Evolutionary conservation across 2,113 vertebrate species (phyloP), one percentile per base, ranked within the genome.

Genomic region (Accipiter virgatus): DNA sequence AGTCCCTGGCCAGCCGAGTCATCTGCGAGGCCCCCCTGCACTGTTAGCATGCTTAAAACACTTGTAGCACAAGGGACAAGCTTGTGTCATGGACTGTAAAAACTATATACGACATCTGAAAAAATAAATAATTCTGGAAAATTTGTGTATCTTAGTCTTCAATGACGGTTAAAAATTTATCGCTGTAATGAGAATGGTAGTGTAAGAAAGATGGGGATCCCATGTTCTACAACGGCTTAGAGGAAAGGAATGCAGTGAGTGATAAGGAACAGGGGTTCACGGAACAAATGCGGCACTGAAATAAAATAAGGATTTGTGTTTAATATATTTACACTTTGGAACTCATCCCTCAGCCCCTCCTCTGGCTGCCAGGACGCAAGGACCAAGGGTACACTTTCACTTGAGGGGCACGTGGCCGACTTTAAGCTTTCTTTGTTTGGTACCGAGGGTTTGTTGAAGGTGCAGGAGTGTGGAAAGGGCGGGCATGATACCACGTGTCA

Each of bases 371-470:
- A 42, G 71, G 32, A 65, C 6, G 2, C 40, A 52, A 42, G 13
- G 62, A 19, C 21, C 42, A 62, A 32, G 43, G 9, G 23, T 38
- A 27, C 22, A 7, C 13, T 34, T 72, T 23, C 17, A 42, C 42
- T n/a, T 12, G 20, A n/a, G 34, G 7, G 23, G 16, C 7, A 36
- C 10, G 1, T 1, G 7, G 71, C n/a, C 6, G 4, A 5, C 62
- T 23, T 56, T 10, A 65, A 16, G 50, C 7, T 20, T 38, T 36
- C 48, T 73, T 52, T 45, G 20, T 34, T 48, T 4, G 1, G 45
- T 13, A 66, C 32, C 43, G n/a, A 62, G 22, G 14, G 29, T n/a
- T 65, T 74, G 52, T 1, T 79, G 65, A 80, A 87, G 52, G n/a
- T 56, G 38, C 27, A 43, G 48, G 42, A 70, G 17, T 2, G 11